Conservation (phyloP, 2,797 vertebrate species). For the Bufotes viridis region DNA sequence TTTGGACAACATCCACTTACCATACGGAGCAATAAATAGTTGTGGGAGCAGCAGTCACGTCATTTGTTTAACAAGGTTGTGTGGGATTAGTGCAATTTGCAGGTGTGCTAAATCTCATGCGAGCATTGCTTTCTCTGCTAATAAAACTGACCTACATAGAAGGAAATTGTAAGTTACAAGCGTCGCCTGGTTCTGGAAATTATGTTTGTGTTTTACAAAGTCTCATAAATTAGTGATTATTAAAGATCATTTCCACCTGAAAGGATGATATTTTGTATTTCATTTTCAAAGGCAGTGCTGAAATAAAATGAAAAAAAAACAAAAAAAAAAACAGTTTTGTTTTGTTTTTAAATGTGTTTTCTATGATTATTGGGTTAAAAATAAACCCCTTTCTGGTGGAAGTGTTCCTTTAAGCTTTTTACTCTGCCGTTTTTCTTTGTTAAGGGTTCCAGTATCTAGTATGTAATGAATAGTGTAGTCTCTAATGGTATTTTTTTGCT, state of each 20-base stretch:
- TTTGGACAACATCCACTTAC: background rate
- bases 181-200: too few relatives aligned
- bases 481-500: too few relatives aligned
- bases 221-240: background rate
- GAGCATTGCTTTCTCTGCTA: background rate
- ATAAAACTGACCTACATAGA: background rate
- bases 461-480: too few relatives aligned
- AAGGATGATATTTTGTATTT: background rate
- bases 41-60: background rate
- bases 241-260: background rate
- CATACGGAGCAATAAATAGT: conserved; percentile 15
- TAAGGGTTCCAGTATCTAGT: too few relatives aligned
- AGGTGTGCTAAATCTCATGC: background rate
- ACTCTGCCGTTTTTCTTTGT: too few relatives aligned
- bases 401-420: too few relatives aligned
- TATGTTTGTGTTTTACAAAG: background rate
- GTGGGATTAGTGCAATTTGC: background rate
- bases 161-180: background rate
- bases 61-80: conserved; percentile 7
- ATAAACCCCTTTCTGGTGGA: too few relatives aligned
- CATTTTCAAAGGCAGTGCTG: too few relatives aligned
- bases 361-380: too few relatives aligned
- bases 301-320: too few relatives aligned
- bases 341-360: too few relatives aligned
- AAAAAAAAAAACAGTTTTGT: too few relatives aligned